Evolutionary conservation across 2,888 invertebrate genomes (phyloP), one percentile per base, ranked within the genome.

Genomic region (Tiliacea citrago): DNA sequence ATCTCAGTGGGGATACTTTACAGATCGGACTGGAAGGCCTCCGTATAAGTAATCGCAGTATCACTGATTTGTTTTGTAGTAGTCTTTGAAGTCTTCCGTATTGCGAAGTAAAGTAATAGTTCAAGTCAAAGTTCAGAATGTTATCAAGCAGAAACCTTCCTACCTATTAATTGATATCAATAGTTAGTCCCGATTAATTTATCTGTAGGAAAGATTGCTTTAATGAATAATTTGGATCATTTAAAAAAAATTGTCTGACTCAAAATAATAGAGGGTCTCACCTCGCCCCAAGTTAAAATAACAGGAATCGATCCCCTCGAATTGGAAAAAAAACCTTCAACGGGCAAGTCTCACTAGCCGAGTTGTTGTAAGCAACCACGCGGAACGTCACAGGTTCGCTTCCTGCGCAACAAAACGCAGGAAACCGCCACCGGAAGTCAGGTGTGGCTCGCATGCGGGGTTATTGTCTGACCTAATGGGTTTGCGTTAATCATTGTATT

Each of bases 341-440:
- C 49, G 49, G 29, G 49, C 21, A 62, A 63, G 70, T 68, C 29
- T 69, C 55, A 69, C 63, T 67, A 77, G 66, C 60, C 39, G 79
- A 75, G 80, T 74, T 81, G 78, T 79, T 55, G 77, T 9, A 84
- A 77, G 72, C 90, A 89, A 70, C 90, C 86, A 85, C 75, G 90
- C 92, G 91, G 91, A 90, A 90, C 92, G 90, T 89, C 89, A 90
- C 91, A 90, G 93, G 94, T 89, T 89, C 88, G 89, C 77, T 89
- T 90, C 91, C 91, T 77, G 79, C 73, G 85, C 87, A 76, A 94
- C 93, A 94, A 95, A 91, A 88, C 91, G 89, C 92, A 92, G 94
- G 94, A 95, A 90, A 87, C 87, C 86, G 88, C 82, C 87, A 83
- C 90, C 93, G 94, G 94, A 94, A 89, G 92, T 91, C 91, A 92